A percentile compares a stretch with the other conserved stretches of the same genome.
Conservation (phyloP, 2,113 vertebrate genomes). For the Hypomesus transpacificus region DNA sequence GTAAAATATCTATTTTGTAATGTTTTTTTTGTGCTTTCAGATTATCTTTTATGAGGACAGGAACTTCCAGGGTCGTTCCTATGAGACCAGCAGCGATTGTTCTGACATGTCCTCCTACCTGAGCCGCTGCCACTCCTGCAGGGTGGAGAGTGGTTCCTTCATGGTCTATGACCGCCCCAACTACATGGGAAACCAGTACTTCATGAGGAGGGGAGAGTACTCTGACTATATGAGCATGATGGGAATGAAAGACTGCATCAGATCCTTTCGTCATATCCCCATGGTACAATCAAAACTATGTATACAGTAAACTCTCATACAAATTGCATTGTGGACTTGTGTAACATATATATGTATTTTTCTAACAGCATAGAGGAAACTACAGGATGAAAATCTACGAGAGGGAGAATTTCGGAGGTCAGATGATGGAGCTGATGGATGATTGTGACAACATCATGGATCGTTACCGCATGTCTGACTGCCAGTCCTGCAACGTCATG, state of each 20-base stretch:
- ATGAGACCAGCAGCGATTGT: slow-evolving; percentile 66
- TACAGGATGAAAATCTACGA: slow-evolving; percentile 61
- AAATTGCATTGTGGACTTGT: background rate
- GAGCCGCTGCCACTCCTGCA: slow-evolving; percentile 58
- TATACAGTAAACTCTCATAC: background rate
- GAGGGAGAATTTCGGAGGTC: slow-evolving; percentile 60
- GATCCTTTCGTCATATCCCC: slow-evolving; percentile 48
- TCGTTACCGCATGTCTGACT: slow-evolving; percentile 42
- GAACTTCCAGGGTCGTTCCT: slow-evolving; percentile 66
- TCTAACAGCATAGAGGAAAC: slow-evolving; percentile 42
- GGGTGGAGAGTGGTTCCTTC: slow-evolving; percentile 65
- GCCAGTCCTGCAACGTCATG: slow-evolving; percentile 57
- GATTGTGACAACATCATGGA: slow-evolving; percentile 66
- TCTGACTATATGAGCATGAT: slow-evolving; percentile 55
- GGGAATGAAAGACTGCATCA: slow-evolving; percentile 37
- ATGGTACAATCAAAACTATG: slow-evolving; percentile 1
- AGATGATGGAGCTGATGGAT: slow-evolving; percentile 51
- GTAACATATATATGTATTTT: background rate
- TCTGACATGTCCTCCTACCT: slow-evolving; percentile 58
- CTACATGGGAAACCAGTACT: slow-evolving; percentile 65
- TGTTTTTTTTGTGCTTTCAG: slow-evolving; percentile 32
- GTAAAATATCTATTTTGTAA: background rate
- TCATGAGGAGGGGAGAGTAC: slow-evolving; percentile 67
- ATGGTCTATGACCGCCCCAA: slow-evolving; percentile 68
- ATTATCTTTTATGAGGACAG: slow-evolving; percentile 68